Conservation (phyloP, 64 coral and sea anemone genomes). For the Stichodactyla helianthus region DNA sequence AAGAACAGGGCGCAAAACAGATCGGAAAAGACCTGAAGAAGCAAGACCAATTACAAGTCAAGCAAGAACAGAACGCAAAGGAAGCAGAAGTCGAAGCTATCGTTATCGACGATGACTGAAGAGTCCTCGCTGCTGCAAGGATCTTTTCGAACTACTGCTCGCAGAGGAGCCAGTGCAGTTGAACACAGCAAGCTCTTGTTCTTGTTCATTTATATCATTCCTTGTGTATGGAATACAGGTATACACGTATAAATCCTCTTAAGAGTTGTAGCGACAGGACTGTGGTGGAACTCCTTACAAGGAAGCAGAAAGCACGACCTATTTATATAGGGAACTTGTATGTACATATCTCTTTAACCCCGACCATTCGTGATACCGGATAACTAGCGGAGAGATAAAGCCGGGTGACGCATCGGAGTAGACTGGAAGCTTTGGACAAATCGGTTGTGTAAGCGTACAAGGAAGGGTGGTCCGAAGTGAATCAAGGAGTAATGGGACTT, state of each 20-base stretch:
- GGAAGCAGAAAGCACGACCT: neutral
- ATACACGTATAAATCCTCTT: neutral
- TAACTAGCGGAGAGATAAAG: too few species aligned
- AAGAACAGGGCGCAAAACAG: neutral
- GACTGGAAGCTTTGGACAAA: too few species aligned
- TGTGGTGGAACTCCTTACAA: neutral
- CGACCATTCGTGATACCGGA: too few species aligned
- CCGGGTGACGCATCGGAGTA: too few species aligned
- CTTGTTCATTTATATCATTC: too few species aligned
- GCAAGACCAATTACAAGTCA: neutral
- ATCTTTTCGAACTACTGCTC: neutral
- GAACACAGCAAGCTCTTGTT: neutral
- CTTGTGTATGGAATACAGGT: neutral
- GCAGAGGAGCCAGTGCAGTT: neutral
- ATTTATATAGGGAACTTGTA: neutral
- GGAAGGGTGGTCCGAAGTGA: too few species aligned
- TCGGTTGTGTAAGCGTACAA: too few species aligned
- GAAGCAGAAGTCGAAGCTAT: conserved; percentile 54
- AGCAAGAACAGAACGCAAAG: neutral
- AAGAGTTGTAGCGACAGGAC: neutral
- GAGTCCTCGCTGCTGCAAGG: neutral
- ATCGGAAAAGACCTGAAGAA: neutral
- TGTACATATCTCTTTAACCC: neutral
- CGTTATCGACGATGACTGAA: conserved; percentile 86
- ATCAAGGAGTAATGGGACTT: too few species aligned